A percentile compares a stretch with the other conserved stretches of the same genome.
These are phyloP conservation scores for Nibea albiflora DNA, from an alignment of 2,113 vertebrate species.

Conservation along the genomic window DNA sequence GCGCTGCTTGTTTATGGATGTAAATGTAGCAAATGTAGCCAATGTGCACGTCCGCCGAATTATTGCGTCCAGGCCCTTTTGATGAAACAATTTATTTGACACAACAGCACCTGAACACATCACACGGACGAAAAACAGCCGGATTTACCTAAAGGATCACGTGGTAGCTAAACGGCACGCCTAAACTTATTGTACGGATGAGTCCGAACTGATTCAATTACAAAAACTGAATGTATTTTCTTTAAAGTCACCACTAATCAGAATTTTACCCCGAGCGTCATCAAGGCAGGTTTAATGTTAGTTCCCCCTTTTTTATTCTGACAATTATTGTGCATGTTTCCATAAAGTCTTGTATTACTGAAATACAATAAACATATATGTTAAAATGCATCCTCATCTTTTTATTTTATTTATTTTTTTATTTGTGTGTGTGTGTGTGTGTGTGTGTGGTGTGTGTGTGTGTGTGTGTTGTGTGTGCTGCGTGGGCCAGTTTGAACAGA, in stretches of 20 bases:
- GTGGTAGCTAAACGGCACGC: not conserved
- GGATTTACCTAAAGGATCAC: not conserved
- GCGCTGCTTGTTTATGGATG: too few species aligned
- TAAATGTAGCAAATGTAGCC: too few species aligned
- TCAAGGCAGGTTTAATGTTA: not conserved
- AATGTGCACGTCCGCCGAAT: not conserved
- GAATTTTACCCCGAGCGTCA: not conserved
- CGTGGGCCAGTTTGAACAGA: too few species aligned
- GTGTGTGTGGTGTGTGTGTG: not conserved
- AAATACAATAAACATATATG: not conserved
- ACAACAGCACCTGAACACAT: slow-evolving; percentile 11
- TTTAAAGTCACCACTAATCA: not conserved
- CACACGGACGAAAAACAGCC: not conserved
- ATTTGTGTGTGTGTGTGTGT: too few species aligned
- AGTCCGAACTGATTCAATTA: not conserved
- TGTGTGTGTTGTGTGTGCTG: not conserved
- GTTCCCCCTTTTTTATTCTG: not conserved
- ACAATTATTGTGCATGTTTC: not conserved
- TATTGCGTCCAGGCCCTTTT: not conserved
- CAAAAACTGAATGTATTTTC: not conserved
- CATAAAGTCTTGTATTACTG: not conserved
- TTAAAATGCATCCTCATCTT: not conserved
- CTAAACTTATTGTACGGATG: too few species aligned
- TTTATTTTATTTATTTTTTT: too few species aligned
- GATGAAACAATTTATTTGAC: not conserved